These are phyloP conservation scores for Centruroides sculpturatus DNA, from an alignment of 1,140 invertebrate genomes.

Conservation along the genomic window DNA sequence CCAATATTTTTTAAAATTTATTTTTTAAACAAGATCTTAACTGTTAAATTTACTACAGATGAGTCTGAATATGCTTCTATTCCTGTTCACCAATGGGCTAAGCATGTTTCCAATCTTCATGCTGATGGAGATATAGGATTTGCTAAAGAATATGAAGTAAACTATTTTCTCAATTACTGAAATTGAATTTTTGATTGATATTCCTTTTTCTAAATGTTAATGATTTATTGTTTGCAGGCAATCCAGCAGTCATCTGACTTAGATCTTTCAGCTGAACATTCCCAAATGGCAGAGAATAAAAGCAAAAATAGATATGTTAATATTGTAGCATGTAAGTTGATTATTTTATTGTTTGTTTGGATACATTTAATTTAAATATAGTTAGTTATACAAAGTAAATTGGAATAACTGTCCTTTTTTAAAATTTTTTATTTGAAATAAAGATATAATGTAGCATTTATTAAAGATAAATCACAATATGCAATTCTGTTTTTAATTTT, in stretches of 20 bases:
- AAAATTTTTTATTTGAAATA: too few relatives aligned
- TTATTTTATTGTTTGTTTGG: background rate
- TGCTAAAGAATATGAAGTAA: constrained; percentile 75
- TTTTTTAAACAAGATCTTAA: too few relatives aligned
- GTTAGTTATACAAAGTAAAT: too few relatives aligned
- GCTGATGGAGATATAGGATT: constrained; percentile 77
- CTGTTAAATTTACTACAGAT: constrained; percentile 7
- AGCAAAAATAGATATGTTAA: constrained; percentile 89
- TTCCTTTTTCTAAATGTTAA: background rate
- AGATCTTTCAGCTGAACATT: constrained; percentile 59
- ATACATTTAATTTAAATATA: background rate
- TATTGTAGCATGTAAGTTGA: constrained; percentile 76
- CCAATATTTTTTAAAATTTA: background rate
- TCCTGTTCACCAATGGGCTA: constrained; percentile 53
- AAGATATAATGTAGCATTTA: too few relatives aligned
- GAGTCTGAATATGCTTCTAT: constrained; percentile 36
- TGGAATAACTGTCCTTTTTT: too few relatives aligned
- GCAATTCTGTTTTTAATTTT: too few relatives aligned
- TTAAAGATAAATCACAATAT: too few relatives aligned
- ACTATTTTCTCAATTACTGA: background rate
- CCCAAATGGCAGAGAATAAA: constrained; percentile 78
- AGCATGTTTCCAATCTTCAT: constrained; percentile 65
- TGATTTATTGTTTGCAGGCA: constrained; percentile 21
- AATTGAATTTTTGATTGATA: too few relatives aligned
- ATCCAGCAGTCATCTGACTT: constrained; percentile 26